Percentiles rank a stretch among this genome's conserved stretches.
Conservation (phyloP, 2,113 vertebrate species). For the Leuciscus idus region DNA sequence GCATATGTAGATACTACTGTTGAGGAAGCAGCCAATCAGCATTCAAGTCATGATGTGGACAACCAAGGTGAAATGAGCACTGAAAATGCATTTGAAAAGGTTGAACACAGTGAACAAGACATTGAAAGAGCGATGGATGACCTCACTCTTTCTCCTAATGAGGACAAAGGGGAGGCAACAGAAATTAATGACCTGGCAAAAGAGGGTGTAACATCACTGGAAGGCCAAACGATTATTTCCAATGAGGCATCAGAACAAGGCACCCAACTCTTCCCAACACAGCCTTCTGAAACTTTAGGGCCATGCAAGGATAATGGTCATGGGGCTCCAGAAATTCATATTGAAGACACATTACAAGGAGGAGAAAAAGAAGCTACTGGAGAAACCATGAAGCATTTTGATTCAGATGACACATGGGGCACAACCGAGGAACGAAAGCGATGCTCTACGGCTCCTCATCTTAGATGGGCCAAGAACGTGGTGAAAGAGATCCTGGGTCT, state of each 20-base stretch:
- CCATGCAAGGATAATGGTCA: neutral
- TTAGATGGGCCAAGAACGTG: slow-evolving; percentile 76
- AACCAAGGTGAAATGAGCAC: slow-evolving; percentile 20
- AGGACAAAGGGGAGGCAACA: neutral
- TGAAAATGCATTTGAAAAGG: neutral
- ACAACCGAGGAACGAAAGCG: slow-evolving; percentile 64
- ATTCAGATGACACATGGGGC: slow-evolving; percentile 54
- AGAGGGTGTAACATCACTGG: slow-evolving; percentile 10
- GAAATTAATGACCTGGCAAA: slow-evolving; percentile 13
- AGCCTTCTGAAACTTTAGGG: neutral
- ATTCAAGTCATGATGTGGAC: slow-evolving; percentile 34
- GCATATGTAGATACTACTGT: slow-evolving; percentile 48
- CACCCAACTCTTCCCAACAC: slow-evolving; percentile 3
- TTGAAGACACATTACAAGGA: slow-evolving; percentile 3
- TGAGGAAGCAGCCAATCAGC: slow-evolving; percentile 46
- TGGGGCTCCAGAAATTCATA: neutral
- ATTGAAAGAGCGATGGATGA: slow-evolving; percentile 17
- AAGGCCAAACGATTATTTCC: slow-evolving; percentile 1
- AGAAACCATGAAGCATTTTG: neutral
- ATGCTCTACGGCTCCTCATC: slow-evolving; percentile 73
- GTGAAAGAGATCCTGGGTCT: slow-evolving; percentile 71
- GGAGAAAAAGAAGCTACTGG: neutral
- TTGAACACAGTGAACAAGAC: neutral
- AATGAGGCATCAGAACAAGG: slow-evolving; percentile 28
- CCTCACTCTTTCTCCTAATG: slow-evolving; percentile 19